Percentiles rank a stretch among this genome's conserved stretches.
phyloP scores from a whole-genome alignment of 2,113 vertebrate species.

The Poecile atricapillus region DNA sequence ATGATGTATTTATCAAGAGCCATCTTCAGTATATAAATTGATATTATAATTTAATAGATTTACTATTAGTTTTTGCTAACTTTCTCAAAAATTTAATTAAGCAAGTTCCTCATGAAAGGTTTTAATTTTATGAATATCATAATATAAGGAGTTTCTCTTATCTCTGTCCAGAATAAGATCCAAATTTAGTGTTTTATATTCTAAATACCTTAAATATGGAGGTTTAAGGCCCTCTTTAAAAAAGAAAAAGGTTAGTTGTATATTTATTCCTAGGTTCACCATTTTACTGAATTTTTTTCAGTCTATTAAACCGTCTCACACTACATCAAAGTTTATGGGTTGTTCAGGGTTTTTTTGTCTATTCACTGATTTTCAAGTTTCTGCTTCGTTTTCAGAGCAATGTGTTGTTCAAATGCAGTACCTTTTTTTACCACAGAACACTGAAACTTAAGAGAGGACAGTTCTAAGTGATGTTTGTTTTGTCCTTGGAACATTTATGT shows the following conservation, averaged over 20 bases:
- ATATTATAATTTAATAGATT: not conserved
- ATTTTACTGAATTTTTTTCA: not conserved
- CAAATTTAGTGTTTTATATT: not conserved
- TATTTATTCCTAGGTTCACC: not conserved
- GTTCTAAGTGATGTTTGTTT: not conserved
- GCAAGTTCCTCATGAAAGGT: not conserved
- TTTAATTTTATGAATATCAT: not conserved
- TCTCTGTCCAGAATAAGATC: not conserved
- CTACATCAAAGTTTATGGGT: not conserved
- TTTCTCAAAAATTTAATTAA: not conserved
- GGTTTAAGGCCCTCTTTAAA: not conserved
- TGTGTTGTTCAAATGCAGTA: not conserved
- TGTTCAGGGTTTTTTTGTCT: fast-evolving
- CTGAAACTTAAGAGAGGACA: not conserved
- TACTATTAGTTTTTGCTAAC: fast-evolving
- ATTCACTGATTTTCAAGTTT: not conserved
- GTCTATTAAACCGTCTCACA: not conserved
- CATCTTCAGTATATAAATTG: not conserved
- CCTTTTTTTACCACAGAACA: not conserved
- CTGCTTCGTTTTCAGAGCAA: not conserved
- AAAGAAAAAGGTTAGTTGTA: not conserved
- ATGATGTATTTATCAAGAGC: not conserved
- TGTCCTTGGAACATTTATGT: not conserved
- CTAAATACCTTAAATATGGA: not conserved
- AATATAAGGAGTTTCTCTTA: not conserved